Evolutionary conservation across 35 echinoderm and acorn worm species (phyloP).

Genomic region (Ophiothrix spiculata): DNA sequence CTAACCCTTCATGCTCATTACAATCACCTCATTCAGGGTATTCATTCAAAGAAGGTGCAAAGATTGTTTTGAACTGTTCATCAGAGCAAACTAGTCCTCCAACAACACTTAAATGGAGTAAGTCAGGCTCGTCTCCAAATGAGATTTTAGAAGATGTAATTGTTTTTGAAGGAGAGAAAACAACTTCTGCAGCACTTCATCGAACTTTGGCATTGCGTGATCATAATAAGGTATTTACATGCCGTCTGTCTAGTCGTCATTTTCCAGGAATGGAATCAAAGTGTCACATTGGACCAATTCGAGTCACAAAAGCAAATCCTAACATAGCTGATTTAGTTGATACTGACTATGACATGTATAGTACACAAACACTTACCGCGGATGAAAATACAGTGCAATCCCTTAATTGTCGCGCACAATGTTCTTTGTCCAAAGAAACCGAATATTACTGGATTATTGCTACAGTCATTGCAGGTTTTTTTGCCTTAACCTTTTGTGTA

Average conservation of each 20-base stretch:
- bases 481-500: neutral
- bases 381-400: neutral
- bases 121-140: neutral
- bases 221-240: neutral
- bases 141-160: neutral
- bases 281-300: neutral
- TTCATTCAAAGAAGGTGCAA: neutral
- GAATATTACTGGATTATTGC: neutral
- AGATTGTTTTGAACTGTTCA: neutral
- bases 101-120: neutral
- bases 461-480: neutral
- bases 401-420: neutral
- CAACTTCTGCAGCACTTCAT: neutral
- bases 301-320: neutral
- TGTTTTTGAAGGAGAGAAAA: neutral
- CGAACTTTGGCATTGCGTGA: neutral
- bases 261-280: neutral
- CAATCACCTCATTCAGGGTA: neutral
- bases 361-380: neutral
- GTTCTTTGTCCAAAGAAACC: neutral
- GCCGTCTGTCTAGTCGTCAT: neutral
- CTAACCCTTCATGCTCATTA: neutral
- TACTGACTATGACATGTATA: neutral
- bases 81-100: neutral
- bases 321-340: neutral